A percentile compares a stretch with the other conserved stretches of the same genome.
Conservation (phyloP, 2,797 vertebrate genomes). For the Nyctalus aviator region DNA sequence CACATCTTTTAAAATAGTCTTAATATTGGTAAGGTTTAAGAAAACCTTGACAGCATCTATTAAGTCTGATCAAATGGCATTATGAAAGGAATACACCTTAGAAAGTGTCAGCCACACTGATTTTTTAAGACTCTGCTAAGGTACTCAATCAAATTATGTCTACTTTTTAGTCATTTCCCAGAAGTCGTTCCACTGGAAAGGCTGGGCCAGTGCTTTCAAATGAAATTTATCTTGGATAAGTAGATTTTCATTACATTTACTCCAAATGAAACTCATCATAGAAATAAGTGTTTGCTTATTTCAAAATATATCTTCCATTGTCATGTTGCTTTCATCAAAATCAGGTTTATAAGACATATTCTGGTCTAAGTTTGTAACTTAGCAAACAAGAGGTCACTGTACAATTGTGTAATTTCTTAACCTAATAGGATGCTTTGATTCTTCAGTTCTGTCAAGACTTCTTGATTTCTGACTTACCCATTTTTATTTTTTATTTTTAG, state of each 20-base stretch:
- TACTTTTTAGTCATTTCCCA: not conserved
- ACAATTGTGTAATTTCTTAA: not conserved
- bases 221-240: conserved; percentile 29
- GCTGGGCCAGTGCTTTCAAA: not conserved
- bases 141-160: not conserved
- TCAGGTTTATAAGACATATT: not conserved
- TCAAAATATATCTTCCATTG: not conserved
- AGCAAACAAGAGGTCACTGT: not conserved
- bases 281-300: conserved; percentile 8
- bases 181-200: not conserved
- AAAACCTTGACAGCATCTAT: not conserved
- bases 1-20: not conserved
- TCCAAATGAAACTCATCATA: not conserved
- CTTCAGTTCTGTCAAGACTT: not conserved
- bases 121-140: not conserved
- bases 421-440: not conserved
- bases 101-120: not conserved
- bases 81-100: not conserved
- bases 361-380: not conserved
- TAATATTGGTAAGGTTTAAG: not conserved
- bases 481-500: not conserved
- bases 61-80: not conserved
- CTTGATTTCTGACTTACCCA: not conserved
- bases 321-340: not conserved
- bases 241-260: not conserved